Evolutionary conservation across 2,113 vertebrate species (phyloP), one percentile per base, ranked within the genome.

Genomic region (Corythaeola cristata): DNA sequence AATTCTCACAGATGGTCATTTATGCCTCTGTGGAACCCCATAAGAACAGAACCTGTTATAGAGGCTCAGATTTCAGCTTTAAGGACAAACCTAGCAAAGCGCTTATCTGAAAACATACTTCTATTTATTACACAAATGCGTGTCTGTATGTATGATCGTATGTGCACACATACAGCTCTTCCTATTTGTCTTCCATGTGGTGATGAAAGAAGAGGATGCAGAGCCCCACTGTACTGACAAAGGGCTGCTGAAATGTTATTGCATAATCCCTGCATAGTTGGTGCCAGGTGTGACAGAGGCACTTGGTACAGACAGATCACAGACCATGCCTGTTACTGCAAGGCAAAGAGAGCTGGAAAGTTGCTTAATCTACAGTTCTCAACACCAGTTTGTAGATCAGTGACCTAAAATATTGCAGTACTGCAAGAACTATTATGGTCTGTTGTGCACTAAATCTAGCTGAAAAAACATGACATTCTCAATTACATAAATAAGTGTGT

Each of bases 381-480:
- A 1, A 69, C 58, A 79, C 11, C 37, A 21, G 53, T 72, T 90
- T 88, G 58, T 88, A 69, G 45, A 90, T 73, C 58, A 77, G 58
- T 92, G 88, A 90, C 86, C 85, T 93, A 74, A 83, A 94, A 90
- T 56, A 72, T 11, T 93, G 44, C 66, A 73, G 37, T 44, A 73
- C 33, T 86, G 52, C 68, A n/a, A 35, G 39, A 88, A n/a, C 26
- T 68, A 45, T 56, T 92, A 63, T 66, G 58, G 67, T 77, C 69
- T 83, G 39, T 52, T 90, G 67, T 83, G 68, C 45, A 69, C 47
- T 90, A 93, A 95, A 85, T 93, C 56, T 95, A 85, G 73, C 35
- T 87, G 89, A 93, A 96, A 96, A 89, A 94, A 74, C 9, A 62
- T 74, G 24, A 86, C 45, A 91, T 91, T 87, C 80, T 87, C 60